These are phyloP conservation scores for Whitmania pigra DNA, from an alignment of 1,140 invertebrate species.

Conservation along the genomic window DNA sequence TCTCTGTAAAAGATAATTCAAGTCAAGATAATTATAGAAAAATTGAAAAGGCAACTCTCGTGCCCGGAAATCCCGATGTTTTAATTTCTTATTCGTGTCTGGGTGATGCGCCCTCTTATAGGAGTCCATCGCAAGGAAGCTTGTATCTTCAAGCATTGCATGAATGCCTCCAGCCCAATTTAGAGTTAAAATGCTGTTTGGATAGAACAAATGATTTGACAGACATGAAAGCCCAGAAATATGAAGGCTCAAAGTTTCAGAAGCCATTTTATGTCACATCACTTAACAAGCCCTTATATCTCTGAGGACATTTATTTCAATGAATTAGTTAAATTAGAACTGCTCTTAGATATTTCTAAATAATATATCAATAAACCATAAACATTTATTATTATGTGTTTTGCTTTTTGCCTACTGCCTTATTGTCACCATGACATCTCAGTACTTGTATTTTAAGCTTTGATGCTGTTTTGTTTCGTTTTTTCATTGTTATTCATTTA, in stretches of 20 bases:
- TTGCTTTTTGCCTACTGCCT: too few species aligned
- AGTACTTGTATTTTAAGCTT: too few species aligned
- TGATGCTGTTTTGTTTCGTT: too few species aligned
- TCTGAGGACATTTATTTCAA: too few species aligned
- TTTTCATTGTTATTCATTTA: too few species aligned
- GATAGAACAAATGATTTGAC: neutral
- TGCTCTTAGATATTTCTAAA: too few species aligned
- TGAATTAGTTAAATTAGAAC: too few species aligned
- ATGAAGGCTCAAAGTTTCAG: neutral
- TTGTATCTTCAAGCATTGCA: constrained; percentile 4
- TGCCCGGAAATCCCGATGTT: neutral
- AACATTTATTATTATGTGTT: too few species aligned
- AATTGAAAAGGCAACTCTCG: neutral
- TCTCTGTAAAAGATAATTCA: neutral
- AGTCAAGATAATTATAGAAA: neutral
- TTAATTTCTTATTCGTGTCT: constrained; percentile 9
- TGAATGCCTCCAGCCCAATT: neutral
- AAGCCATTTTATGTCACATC: neutral
- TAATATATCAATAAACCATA: too few species aligned
- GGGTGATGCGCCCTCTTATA: neutral
- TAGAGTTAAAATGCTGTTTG: neutral
- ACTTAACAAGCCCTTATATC: too few species aligned
- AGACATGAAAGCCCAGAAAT: neutral
- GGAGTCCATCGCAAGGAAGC: neutral
- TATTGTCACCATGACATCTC: too few species aligned